Conservation (phyloP, 1,140 invertebrate genomes). For the Microplitis demolitor region DNA sequence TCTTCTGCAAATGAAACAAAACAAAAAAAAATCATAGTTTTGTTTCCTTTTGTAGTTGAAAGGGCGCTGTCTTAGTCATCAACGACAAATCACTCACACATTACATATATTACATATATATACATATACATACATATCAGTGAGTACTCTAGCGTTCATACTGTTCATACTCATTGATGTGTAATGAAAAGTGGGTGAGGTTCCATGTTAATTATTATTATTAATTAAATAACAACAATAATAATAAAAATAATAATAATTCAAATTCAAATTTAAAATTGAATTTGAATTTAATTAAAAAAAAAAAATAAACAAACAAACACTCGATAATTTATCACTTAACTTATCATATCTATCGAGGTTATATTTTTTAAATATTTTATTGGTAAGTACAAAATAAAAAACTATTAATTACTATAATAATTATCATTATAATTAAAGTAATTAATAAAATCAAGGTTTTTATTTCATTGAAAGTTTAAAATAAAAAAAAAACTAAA, state of each 20-base stretch:
- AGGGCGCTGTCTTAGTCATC: conserved; percentile 49
- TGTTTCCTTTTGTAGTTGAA: conserved; percentile 27
- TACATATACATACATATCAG: too few relatives aligned
- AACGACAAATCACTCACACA: neutral
- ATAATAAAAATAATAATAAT: neutral
- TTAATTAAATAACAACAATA: neutral
- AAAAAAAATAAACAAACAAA: too few relatives aligned
- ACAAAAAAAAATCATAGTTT: neutral
- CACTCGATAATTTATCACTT: too few relatives aligned
- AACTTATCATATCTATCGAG: too few relatives aligned
- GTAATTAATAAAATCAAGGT: too few relatives aligned
- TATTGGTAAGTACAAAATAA: too few relatives aligned
- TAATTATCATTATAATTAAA: too few relatives aligned
- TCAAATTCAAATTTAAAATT: neutral
- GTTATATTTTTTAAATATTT: too few relatives aligned
- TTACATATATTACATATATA: too few relatives aligned
- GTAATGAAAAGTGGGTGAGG: conserved; percentile 39
- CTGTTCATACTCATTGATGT: conserved; percentile 23
- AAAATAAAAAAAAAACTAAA: too few relatives aligned
- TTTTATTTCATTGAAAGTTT: neutral
- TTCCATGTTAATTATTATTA: conserved; percentile 22
- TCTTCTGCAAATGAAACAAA: neutral
- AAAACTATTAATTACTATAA: too few relatives aligned
- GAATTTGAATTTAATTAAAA: too few relatives aligned
- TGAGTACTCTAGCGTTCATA: neutral